Evolutionary conservation across 2,797 vertebrate genomes (phyloP).

Genomic region (Tamandua tetradactyla): DNA sequence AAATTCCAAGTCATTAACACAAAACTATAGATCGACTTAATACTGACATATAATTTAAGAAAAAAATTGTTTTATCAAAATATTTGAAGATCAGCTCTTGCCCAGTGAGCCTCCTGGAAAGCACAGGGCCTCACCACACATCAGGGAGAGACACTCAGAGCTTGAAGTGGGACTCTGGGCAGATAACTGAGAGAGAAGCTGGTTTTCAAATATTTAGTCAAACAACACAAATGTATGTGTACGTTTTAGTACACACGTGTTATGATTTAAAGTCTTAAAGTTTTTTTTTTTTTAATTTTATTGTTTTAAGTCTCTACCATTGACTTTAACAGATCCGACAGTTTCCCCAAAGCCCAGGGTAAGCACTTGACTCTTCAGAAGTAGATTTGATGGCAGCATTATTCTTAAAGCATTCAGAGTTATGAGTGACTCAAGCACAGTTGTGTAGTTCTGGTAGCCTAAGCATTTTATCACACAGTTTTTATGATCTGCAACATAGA

Average conservation of each 20-base stretch:
- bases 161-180: constrained; percentile 39
- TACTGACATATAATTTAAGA: constrained; percentile 20
- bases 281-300: constrained; percentile 71
- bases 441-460: not conserved
- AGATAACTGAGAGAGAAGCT: constrained; percentile 76
- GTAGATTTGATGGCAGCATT: constrained; percentile 4
- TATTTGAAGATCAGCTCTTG: constrained; percentile 42
- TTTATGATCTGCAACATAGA: not conserved
- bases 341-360: not conserved
- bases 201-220: constrained; percentile 74
- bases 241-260: constrained; percentile 69
- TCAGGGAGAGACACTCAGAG: not conserved
- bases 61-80: constrained; percentile 39
- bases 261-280: constrained; percentile 79
- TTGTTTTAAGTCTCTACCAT: constrained; percentile 43
- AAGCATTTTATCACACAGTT: constrained; percentile 29
- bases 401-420: not conserved
- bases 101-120: not conserved
- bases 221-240: constrained; percentile 77
- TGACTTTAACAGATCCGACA: constrained; percentile 62
- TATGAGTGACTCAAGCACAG: constrained; percentile 19
- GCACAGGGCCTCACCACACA: constrained; percentile 17
- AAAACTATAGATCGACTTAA: constrained; percentile 30
- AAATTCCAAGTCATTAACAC: constrained; percentile 41
- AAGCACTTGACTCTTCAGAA: constrained; percentile 10